Evolutionary conservation across 2,113 vertebrate genomes (phyloP).

Genomic region (Grammomys dolichurus): DNA sequence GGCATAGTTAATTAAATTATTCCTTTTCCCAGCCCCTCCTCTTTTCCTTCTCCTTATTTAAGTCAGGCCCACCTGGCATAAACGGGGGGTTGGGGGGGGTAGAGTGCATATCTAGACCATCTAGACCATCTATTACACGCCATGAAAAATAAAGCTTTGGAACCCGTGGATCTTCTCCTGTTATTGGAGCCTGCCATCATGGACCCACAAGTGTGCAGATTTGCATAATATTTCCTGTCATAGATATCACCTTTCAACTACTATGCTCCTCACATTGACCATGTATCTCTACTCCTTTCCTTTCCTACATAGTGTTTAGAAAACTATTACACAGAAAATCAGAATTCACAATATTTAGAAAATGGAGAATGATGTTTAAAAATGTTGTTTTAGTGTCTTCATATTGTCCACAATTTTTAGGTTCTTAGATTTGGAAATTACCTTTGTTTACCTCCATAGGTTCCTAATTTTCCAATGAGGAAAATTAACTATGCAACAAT

Average conservation of each 20-base stretch:
- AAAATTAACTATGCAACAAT: not conserved
- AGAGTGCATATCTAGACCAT: too few species aligned
- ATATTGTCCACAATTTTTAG: not conserved
- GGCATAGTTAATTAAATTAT: too few species aligned
- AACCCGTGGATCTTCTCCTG: too few species aligned
- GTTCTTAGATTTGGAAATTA: not conserved
- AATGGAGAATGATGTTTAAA: not conserved
- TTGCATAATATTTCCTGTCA: conserved; percentile 9
- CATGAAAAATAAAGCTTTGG: too few species aligned
- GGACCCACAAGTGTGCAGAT: not conserved
- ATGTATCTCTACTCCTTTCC: not conserved
- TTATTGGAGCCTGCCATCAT: too few species aligned
- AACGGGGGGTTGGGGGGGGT: too few species aligned
- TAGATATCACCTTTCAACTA: not conserved
- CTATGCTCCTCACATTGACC: not conserved
- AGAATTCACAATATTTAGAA: not conserved
- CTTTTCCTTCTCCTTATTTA: too few species aligned
- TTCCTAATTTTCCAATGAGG: not conserved
- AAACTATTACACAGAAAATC: not conserved
- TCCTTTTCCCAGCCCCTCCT: too few species aligned
- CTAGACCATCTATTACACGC: too few species aligned
- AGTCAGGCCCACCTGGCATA: too few species aligned
- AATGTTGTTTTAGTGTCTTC: not conserved
- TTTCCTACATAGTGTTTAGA: not conserved
- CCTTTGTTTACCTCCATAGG: not conserved